Evolutionary conservation across 2,113 vertebrate genomes (phyloP), one percentile per base, ranked within the genome.

Genomic region (Zosterops lateralis): DNA sequence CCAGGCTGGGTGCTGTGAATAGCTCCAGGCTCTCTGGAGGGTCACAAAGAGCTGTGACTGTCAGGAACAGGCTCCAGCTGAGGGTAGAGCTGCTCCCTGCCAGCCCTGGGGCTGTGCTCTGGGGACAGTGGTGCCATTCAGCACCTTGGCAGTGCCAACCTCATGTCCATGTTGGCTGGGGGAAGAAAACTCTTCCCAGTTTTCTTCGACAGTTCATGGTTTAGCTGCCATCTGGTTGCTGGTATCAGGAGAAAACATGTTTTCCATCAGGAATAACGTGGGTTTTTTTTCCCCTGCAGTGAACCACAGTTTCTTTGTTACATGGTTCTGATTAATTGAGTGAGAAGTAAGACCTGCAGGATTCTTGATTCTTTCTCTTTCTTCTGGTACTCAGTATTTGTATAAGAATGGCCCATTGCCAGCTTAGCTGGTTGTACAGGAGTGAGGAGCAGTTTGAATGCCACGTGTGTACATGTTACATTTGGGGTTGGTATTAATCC

Each of bases 381-480:
- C 32, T 38, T 42, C 56, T 76, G 20, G 17, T 22, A 24, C 57
- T 40, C 38, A 16, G 17, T 72, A 26, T 60, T 94, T 89, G 34
- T 40, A 11, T 32, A 54, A 47, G 38, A 71, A 50, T 58, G 48
- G 84, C 65, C 34, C 54, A 14, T 9, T 82, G 67, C 83, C 86
- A 90, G 58, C 18, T 38, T 11, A 66, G 66, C 57, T 79, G 51
- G 40, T 48, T 72, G 34, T 48, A 68, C 31, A 51, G 29, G 44
- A 57, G 36, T 28, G 40, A 44, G 58, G 79, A 92, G 8, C 25
- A 67, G 78, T 60, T 67, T 71, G 50, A 31, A 14, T 57, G 76
- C 47, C 0, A 0, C 25, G 10, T 54, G 45, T 12, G 2, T 57
- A 2, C 50, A 5, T 36, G 29, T 57, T 44, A 12, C 25, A 3